These are phyloP conservation scores for Rotaria magnacalcarata DNA, from an alignment of 2,888 invertebrate genomes.

Conservation along the genomic window DNA sequence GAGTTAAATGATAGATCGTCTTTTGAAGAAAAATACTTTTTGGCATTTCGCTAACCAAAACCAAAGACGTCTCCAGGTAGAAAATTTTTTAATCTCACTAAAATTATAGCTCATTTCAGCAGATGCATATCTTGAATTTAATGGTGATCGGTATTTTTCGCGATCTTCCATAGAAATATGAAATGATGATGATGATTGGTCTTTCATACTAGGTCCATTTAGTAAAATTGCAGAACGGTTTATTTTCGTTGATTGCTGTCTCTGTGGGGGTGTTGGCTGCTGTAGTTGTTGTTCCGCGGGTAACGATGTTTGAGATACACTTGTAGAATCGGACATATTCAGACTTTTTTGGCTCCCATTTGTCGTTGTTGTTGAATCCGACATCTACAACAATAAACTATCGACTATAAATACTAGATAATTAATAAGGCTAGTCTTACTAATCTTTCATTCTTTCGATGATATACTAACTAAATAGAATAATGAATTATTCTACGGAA, in stretches of 20 bases:
- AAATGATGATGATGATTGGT: conserved; percentile 1
- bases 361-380: conserved; percentile 23
- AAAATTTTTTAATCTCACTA: conserved; percentile 88
- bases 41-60: conserved; percentile 85
- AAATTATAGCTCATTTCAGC: conserved; percentile 90
- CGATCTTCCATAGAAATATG: neutral
- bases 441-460: neutral
- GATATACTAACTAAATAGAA: neutral
- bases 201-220: conserved; percentile 21
- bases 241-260: neutral
- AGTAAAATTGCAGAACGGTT: neutral
- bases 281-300: neutral
- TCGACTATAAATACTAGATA: neutral
- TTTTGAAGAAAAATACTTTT: conserved; percentile 61
- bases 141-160: conserved; percentile 63
- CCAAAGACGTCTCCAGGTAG: conserved; percentile 92
- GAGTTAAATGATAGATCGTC: neutral
- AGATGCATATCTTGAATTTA: conserved; percentile 86
- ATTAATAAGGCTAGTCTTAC: no score
- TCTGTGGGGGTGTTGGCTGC: neutral
- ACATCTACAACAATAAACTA: neutral
- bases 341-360: neutral
- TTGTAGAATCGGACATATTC: neutral
- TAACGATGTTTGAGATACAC: neutral
- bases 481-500: neutral